Evolutionary conservation across 2,888 invertebrate genomes (phyloP), one percentile per base, ranked within the genome.

Genomic region (Mimas tiliae): DNA sequence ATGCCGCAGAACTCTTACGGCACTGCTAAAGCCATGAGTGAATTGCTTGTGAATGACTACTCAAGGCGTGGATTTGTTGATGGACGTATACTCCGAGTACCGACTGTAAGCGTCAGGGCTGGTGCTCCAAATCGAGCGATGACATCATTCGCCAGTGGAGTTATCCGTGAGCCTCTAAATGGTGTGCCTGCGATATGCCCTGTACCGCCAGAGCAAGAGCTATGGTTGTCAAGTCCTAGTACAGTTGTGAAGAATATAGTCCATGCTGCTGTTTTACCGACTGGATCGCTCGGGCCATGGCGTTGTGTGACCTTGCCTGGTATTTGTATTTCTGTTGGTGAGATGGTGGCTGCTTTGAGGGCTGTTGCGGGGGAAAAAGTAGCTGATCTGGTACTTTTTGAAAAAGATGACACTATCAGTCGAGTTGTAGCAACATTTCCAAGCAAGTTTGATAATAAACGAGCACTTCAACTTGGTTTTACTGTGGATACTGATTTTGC

Each of bases 1-100:
- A 81, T 76, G 55, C 88, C 88, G 11, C 80, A 84, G 64, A 86
- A 72, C 38, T 82, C 87, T 4, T 88, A 88, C 68, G 88, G 88
- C 9, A 73, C 74, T 16, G 82, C 80, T 2, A 88, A 88, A 68
- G 86, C 85, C 9, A 80, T 85, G 81, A 74, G 83, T 65, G 87
- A 88, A 70, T 72, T 87, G 48, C 75, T 88, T 7, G 72, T 86
- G 4, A 81, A 79, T 63, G 88, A 88, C 55, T 87, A 87, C 68
- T 72, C 82, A 0, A 77, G 88, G 14, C 80, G 80, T 50, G 85
- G 86, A 1, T 83, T 76, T 47, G 77, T 84, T 3, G 85, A 87
- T 65, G 81, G 81, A 11, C 76, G 84, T 4, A 73, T 78, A 3
- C 71, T 87, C 66, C 78, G 88, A 3, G 72, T 87, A 67, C 88